Evolutionary conservation across 2,113 vertebrate species (phyloP).

Genomic region (Acrocephalus arundinaceus): DNA sequence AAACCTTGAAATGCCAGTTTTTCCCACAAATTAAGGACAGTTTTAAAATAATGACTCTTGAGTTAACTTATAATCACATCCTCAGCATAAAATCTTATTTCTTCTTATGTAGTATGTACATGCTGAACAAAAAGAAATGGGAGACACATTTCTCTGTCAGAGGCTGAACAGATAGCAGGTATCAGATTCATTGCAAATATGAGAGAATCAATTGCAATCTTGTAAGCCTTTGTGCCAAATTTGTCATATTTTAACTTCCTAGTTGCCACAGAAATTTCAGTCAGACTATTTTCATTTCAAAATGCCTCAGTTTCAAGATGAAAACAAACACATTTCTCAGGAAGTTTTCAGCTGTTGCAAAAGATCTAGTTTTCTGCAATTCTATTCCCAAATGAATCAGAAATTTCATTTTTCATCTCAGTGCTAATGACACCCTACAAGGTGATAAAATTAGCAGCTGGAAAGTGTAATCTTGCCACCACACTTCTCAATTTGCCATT

Average conservation of each 20-base stretch:
- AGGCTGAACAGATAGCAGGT: background rate
- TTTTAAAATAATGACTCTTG: background rate
- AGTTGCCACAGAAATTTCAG: background rate
- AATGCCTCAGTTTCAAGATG: background rate
- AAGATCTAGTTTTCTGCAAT: background rate
- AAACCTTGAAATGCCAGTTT: background rate
- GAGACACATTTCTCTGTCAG: background rate
- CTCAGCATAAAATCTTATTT: background rate
- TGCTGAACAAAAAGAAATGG: background rate
- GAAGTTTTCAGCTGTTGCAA: background rate
- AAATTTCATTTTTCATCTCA: background rate
- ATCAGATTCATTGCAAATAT: background rate
- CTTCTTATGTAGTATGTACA: background rate
- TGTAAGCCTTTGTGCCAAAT: background rate
- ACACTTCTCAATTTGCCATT: slow-evolving; percentile 1
- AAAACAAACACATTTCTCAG: background rate
- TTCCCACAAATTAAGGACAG: background rate
- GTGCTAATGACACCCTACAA: slow-evolving; percentile 30
- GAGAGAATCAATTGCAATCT: background rate
- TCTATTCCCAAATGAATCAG: background rate
- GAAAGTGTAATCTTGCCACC: slow-evolving; percentile 1
- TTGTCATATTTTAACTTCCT: background rate
- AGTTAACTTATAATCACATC: background rate
- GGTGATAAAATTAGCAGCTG: slow-evolving; percentile 27
- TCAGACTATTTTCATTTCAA: background rate